Percentiles rank a stretch among this genome's conserved stretches.
These are phyloP conservation scores for human DNA, from an alignment of 2,113 vertebrate genomes.

Conservation along the genomic window GRCh38 chr9:121261001-121261500, in stretches of 20 bases:
- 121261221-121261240: conserved; percentile 72
- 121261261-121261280: conserved; percentile 53
- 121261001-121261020: not conserved
- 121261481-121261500: not conserved
- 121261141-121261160: conserved; percentile 59
- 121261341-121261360: not conserved
- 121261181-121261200: conserved; percentile 52
- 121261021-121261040: conserved; percentile 48
- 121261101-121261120: conserved; percentile 37
- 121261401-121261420: not conserved
- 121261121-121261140: conserved; percentile 30
- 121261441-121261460: not conserved
- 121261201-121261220: conserved; percentile 74
- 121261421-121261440: not conserved
- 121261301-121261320: not conserved
- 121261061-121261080: conserved; percentile 53
- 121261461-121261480: not conserved
- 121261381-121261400: not conserved
- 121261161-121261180: conserved; percentile 73
- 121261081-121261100: conserved; percentile 63
- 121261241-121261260: conserved; percentile 75
- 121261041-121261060: conserved; percentile 37
- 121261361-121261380: not conserved
- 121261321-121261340: not conserved
- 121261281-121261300: not conserved